Conservation (phyloP, 2,113 vertebrate species). For the Phocoena sinus region DNA sequence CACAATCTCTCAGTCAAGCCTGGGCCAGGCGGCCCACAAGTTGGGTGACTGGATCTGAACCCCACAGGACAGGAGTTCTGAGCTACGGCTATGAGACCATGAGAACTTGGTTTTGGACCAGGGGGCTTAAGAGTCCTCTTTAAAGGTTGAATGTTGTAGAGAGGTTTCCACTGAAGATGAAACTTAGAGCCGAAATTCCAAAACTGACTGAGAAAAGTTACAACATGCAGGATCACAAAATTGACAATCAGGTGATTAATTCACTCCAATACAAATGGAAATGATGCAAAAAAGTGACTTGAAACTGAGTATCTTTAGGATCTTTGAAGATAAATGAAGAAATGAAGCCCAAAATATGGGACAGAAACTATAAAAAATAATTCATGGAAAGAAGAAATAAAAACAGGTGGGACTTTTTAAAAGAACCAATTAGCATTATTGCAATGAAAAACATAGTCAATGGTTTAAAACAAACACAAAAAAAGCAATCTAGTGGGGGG, state of each 20-base stretch:
- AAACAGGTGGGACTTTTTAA: not conserved
- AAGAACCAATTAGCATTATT: not conserved
- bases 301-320: not conserved
- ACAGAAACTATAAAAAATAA: not conserved
- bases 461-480: slow-evolving; percentile 10
- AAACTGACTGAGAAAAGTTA: not conserved
- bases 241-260: not conserved
- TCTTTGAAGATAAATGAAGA: not conserved
- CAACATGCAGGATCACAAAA: not conserved
- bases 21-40: not conserved
- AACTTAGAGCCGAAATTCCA: not conserved
- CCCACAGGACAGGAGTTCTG: not conserved
- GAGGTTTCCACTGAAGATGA: not conserved
- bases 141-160: not conserved
- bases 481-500: not conserved
- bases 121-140: not conserved
- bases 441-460: slow-evolving; percentile 13
- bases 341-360: not conserved
- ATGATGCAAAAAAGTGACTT: not conserved
- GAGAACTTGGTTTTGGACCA: not conserved
- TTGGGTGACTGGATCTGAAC: not conserved
- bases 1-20: not conserved
- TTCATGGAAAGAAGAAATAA: not conserved
- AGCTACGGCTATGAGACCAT: not conserved
- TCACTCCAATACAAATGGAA: not conserved